phyloP scores from a whole-genome alignment of 2,113 vertebrate species.

The Excalfactoria chinensis region DNA sequence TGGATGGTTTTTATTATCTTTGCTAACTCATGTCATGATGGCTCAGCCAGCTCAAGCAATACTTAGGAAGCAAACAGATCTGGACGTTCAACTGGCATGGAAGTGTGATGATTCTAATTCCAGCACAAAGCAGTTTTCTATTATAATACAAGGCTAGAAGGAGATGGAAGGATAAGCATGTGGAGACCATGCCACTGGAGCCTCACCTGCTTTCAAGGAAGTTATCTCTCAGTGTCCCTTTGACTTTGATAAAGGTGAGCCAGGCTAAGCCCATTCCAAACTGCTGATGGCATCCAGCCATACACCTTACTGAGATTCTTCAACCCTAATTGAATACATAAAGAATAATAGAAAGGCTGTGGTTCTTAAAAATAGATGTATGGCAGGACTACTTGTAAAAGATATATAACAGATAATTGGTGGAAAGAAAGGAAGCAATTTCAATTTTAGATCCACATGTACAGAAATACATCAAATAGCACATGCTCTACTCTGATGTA shows the following conservation, averaged over 20 bases:
- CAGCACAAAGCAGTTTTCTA: neutral
- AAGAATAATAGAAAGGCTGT: neutral
- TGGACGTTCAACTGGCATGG: neutral
- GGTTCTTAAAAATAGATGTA: neutral
- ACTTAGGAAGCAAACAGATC: neutral
- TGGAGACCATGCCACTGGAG: neutral
- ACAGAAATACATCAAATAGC: neutral
- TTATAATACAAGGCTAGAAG: neutral
- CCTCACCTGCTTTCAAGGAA: neutral
- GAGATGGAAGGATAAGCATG: neutral
- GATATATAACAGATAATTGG: neutral
- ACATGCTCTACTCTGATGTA: neutral
- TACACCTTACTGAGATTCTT: neutral
- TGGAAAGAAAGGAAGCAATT: neutral
- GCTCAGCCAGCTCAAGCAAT: neutral
- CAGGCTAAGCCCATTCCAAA: neutral
- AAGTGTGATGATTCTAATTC: neutral
- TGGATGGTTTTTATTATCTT: neutral
- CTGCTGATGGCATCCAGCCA: neutral
- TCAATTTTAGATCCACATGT: neutral
- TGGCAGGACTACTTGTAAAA: neutral
- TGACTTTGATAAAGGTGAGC: rapidly evolving
- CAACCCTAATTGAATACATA: neutral
- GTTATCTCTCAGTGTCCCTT: neutral
- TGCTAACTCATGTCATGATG: neutral